phyloP scores from a whole-genome alignment of 1,140 invertebrate genomes.

The Philotrypesis tridentata region DNA sequence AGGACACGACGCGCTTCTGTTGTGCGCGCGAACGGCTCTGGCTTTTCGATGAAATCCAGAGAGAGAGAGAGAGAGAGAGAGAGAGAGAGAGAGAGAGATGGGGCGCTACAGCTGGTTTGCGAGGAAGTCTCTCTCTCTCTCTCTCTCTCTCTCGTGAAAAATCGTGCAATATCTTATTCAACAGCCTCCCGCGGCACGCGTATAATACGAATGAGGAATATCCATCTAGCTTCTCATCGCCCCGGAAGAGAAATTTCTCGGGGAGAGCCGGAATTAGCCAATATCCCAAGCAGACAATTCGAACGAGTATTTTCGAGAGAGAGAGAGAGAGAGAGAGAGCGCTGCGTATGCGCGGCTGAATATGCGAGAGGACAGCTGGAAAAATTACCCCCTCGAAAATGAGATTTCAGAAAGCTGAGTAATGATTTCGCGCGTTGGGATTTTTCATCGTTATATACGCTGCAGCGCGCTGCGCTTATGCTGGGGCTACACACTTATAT shows the following conservation, averaged over 20 bases:
- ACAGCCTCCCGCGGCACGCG: too few relatives aligned
- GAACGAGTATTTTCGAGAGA: slow-evolving; percentile 12
- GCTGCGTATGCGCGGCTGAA: not conserved
- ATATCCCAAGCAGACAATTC: not conserved
- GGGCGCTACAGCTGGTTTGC: too few relatives aligned
- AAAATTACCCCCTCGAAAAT: slow-evolving; percentile 14
- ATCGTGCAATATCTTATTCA: not conserved
- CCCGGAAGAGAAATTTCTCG: not conserved
- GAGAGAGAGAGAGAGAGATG: too few relatives aligned
- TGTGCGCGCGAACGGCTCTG: not conserved
- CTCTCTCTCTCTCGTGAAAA: too few relatives aligned
- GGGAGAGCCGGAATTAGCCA: not conserved
- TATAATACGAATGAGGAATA: too few relatives aligned
- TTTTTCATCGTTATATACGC: slow-evolving; percentile 19
- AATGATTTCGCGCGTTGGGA: slow-evolving; percentile 22
- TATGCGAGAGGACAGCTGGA: not conserved
- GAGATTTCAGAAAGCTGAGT: slow-evolving; percentile 19
- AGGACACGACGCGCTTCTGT: not conserved
- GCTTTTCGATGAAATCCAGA: not conserved
- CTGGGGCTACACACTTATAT: too few relatives aligned
- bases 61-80: too few relatives aligned
- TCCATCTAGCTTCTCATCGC: not conserved
- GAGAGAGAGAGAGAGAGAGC: too few relatives aligned
- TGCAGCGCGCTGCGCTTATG: too few relatives aligned
- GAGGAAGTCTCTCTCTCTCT: too few relatives aligned